Conservation (phyloP, 2,888 invertebrate genomes). For the Periphyllus acericola region DNA sequence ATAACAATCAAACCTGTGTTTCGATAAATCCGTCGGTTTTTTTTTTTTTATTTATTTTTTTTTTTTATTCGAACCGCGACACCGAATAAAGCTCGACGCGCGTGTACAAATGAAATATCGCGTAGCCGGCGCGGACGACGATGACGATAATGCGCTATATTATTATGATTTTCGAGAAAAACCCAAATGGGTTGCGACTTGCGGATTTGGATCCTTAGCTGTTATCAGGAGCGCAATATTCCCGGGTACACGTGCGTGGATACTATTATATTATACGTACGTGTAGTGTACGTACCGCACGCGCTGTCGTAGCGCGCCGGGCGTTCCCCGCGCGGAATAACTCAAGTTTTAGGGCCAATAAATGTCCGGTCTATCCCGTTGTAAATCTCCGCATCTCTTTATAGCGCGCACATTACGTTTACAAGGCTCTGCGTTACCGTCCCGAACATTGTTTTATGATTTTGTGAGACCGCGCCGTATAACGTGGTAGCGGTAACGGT, state of each 20-base stretch:
- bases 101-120: not conserved
- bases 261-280: not conserved
- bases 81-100: not conserved
- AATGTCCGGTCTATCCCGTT: slow-evolving; percentile 41
- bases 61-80: too few species aligned
- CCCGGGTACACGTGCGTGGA: not conserved
- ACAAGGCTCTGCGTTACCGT: slow-evolving; percentile 8
- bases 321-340: slow-evolving; percentile 35
- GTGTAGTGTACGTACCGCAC: not conserved
- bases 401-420: slow-evolving; percentile 23
- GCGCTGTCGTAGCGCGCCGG: not conserved
- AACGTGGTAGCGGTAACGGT: too few species aligned
- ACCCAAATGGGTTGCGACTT: not conserved
- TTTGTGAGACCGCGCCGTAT: slow-evolving; percentile 3
- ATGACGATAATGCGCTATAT: not conserved
- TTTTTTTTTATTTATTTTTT: too few species aligned
- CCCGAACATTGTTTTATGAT: slow-evolving; percentile 56
- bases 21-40: not conserved
- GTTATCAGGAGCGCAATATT: slow-evolving; percentile 27
- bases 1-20: not conserved
- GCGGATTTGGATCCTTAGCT: slow-evolving; percentile 14
- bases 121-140: not conserved
- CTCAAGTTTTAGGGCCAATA: slow-evolving; percentile 57
- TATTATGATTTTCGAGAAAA: slow-evolving; percentile 32
- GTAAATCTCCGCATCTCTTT: slow-evolving; percentile 54